Conservation (phyloP, 2,888 invertebrate species). For the Listrodromus nycthemerus region DNA sequence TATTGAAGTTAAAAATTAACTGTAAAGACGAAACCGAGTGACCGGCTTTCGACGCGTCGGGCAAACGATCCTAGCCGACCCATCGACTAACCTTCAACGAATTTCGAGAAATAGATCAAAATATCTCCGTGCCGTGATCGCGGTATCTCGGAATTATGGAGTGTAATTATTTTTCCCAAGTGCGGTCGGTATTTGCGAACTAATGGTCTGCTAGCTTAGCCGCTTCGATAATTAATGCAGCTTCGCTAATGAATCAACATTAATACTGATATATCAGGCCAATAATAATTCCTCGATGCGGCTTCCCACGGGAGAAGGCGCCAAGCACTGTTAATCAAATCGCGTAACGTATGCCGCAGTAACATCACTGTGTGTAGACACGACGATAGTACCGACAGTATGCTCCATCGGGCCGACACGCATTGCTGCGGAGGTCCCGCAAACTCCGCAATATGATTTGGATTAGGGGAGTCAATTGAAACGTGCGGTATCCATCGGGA, state of each 20-base stretch:
- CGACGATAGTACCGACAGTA: background rate
- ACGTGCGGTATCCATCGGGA: background rate
- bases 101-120: background rate
- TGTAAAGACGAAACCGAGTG: too few species aligned
- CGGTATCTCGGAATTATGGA: background rate
- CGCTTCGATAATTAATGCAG: slow-evolving; percentile 74
- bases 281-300: slow-evolving; percentile 68
- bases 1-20: too few species aligned
- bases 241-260: slow-evolving; percentile 76
- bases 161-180: background rate
- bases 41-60: too few species aligned
- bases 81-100: background rate
- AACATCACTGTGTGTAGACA: background rate
- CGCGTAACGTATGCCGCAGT: slow-evolving; percentile 53
- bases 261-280: slow-evolving; percentile 69
- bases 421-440: background rate
- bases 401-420: background rate
- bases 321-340: slow-evolving; percentile 61
- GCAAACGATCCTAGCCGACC: too few species aligned
- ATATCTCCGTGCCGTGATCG: background rate
- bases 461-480: slow-evolving; percentile 10
- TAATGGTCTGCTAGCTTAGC: slow-evolving; percentile 46
- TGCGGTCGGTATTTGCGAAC: background rate
- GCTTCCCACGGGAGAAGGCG: slow-evolving; percentile 63
- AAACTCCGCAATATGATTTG: background rate